Conservation (phyloP, 1,140 invertebrate species). For the Zelostemma sp. region DNA sequence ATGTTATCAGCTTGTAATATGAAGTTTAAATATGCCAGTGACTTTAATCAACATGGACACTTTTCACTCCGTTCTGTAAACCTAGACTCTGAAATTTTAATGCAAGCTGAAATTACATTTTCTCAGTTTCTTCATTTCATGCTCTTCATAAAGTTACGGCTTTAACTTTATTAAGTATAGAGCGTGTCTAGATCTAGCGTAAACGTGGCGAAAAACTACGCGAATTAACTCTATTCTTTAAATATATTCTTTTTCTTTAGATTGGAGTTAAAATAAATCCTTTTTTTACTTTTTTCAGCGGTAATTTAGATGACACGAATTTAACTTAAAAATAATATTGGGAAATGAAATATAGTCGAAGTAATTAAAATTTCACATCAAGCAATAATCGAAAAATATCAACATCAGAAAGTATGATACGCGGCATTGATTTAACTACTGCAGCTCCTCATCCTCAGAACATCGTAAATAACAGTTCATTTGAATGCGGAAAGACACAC, state of each 20-base stretch:
- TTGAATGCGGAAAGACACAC: too few relatives aligned
- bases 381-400: too few relatives aligned
- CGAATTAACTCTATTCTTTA: neutral
- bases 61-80: slow-evolving; percentile 10
- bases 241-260: neutral
- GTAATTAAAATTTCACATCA: too few relatives aligned
- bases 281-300: neutral
- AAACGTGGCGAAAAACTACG: neutral
- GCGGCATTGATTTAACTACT: too few relatives aligned
- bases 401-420: too few relatives aligned
- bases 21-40: slow-evolving; percentile 2
- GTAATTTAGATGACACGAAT: neutral
- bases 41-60: neutral
- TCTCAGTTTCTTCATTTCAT: slow-evolving; percentile 6
- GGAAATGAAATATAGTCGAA: neutral
- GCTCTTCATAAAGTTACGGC: slow-evolving; percentile 5
- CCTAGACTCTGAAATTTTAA: slow-evolving; percentile 8
- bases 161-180: slow-evolving; percentile 2
- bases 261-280: too few relatives aligned
- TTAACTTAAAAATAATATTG: neutral
- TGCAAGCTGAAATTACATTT: slow-evolving; percentile 12
- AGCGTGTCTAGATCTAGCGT: neutral
- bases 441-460: too few relatives aligned
- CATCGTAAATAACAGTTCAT: too few relatives aligned
- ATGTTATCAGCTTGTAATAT: too few relatives aligned